Base-by-base conservation (phyloP, 1,140 invertebrate genomes). In the Zaprionus kolodkinae region DNA sequence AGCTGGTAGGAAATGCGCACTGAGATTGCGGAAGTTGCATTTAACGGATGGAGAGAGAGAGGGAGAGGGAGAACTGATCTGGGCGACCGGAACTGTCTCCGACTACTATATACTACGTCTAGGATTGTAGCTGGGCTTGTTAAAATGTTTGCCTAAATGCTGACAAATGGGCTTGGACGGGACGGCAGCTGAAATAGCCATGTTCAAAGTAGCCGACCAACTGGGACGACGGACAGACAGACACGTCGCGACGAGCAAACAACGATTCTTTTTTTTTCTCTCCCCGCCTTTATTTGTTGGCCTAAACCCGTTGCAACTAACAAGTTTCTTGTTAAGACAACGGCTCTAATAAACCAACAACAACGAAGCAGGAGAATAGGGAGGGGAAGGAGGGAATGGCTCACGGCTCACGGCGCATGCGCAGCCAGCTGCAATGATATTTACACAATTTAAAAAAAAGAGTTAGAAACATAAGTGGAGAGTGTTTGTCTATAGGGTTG, bases 301-400 rank as follows among this genome's bases (percentile, higher is more conserved):
- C 48, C 55, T 76, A 75, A 89, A 79, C 85, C 85, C 85, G 85
- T 74, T 89, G 85, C 85, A 89, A 89, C 85, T 89, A 89, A 89
- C 85, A 89, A 89, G 85, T 89, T 89, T 89, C 85, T 89, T 73
- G 78, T 89, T 89, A 89, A 89, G 79, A 85, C 85, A 89, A 89
- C 81, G 78, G 78, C 72, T 73, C 81, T 78, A 89, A 89, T 81
- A 89, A 89, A 81, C 65, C 80, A 87, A 45, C 54, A 43, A 59
- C n/a, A 57, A 59, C 64, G 5, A 0, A 6, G 27, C 21, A 30
- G 27, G 0, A 30, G 27, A 3, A 30, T 1, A 3, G 4, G 27
- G 27, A 6, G 27, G 27, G 4, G 27, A 3, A 30, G 27, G 3
- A 30, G 27, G 27, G 1, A 70, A 45, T 72, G 75, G 72, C 65